Evolutionary conservation across 2,888 invertebrate species (phyloP).

Genomic region (Cephonodes hylas): DNA sequence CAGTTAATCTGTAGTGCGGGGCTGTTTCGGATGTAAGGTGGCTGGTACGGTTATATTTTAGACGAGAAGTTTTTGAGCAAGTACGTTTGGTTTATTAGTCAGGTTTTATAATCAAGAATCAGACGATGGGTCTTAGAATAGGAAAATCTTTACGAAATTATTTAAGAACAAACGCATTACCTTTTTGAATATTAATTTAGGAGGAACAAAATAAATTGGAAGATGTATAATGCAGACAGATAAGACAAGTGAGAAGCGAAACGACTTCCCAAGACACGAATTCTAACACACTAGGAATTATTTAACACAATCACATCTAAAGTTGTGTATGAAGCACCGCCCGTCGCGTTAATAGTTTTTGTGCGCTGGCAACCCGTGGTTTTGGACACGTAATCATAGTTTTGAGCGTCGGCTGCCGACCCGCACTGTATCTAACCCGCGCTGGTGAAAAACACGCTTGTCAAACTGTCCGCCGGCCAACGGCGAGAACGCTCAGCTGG

Average conservation of each 20-base stretch:
- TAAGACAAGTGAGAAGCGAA: too few species aligned
- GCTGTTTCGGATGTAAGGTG: neutral
- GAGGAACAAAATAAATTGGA: too few species aligned
- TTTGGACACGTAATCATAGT: slow-evolving; percentile 2
- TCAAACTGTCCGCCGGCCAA: slow-evolving; percentile 61
- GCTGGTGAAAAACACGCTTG: slow-evolving; percentile 57
- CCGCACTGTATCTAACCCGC: slow-evolving; percentile 9
- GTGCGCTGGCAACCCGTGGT: neutral
- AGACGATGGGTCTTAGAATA: too few species aligned
- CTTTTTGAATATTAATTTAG: too few species aligned
- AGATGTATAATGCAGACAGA: too few species aligned
- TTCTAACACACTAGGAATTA: neutral
- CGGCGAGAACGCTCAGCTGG: slow-evolving; percentile 37
- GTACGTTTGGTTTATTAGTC: too few species aligned
- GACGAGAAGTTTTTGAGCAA: too few species aligned
- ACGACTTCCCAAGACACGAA: too few species aligned
- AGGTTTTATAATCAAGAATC: too few species aligned
- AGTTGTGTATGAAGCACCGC: neutral
- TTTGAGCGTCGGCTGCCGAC: neutral
- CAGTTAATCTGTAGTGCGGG: neutral
- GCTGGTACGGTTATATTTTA: neutral
- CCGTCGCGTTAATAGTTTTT: neutral
- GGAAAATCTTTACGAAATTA: too few species aligned
- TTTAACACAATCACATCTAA: neutral
- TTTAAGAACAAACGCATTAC: too few species aligned